Evolutionary conservation across 2,888 invertebrate genomes (phyloP).

Genomic region (Diploptera punctata): DNA sequence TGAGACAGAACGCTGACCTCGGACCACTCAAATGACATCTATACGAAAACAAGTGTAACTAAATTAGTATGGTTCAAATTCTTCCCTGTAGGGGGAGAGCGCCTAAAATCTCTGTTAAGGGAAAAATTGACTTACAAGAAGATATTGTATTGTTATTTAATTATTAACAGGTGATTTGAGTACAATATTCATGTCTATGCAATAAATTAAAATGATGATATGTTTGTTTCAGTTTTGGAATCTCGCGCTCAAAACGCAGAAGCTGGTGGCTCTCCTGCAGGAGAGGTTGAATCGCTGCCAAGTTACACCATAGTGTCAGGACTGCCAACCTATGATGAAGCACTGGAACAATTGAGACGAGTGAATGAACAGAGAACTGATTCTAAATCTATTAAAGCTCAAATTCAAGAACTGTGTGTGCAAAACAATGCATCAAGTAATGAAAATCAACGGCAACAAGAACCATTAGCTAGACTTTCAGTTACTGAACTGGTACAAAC

Average conservation of each 20-base stretch:
- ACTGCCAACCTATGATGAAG: conserved; percentile 68
- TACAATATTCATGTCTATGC: no score
- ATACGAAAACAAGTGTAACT: no score
- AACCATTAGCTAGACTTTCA: conserved; percentile 50
- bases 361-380: conserved; percentile 45
- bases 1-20: no score
- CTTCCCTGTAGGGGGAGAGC: no score
- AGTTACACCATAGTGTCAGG: conserved; percentile 71
- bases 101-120: no score
- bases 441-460: conserved; percentile 35
- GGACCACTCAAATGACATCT: no score
- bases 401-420: not conserved
- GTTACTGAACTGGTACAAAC: conserved; percentile 53
- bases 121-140: no score
- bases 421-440: not conserved
- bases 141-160: no score
- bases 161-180: no score
- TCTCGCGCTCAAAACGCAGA: conserved; percentile 13
- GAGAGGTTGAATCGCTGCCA: conserved; percentile 63
- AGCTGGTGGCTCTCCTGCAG: not conserved
- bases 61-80: no score
- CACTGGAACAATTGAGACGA: conserved; percentile 64
- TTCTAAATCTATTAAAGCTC: not conserved
- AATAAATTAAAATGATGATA: conserved; percentile 33
- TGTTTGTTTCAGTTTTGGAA: conserved; percentile 57